Evolutionary conservation across 2,888 invertebrate species (phyloP).

Genomic region (Caenorhabditis japonica): DNA sequence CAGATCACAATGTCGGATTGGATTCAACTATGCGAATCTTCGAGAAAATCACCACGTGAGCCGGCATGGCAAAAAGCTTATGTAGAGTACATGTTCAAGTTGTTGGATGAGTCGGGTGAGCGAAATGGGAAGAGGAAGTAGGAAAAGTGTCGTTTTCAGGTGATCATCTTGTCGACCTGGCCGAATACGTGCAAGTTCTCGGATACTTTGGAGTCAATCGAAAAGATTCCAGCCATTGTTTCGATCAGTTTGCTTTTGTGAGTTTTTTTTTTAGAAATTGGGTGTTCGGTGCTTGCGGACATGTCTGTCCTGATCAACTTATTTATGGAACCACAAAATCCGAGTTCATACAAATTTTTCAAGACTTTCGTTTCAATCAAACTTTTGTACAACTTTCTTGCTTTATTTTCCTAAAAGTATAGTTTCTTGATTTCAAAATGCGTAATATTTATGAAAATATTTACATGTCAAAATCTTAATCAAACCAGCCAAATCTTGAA

Average conservation of each 20-base stretch:
- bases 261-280: slow-evolving; percentile 14
- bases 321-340: no score
- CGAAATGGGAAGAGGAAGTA: not conserved
- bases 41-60: slow-evolving; percentile 33
- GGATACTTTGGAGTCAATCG: slow-evolving; percentile 55
- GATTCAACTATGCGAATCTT: slow-evolving; percentile 51
- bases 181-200: slow-evolving; percentile 62
- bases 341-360: no score
- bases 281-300: no score
- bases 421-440: no score
- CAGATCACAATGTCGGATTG: slow-evolving; percentile 57
- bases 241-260: slow-evolving; percentile 60
- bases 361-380: no score
- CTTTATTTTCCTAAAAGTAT: no score
- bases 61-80: slow-evolving; percentile 60
- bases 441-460: no score
- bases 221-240: slow-evolving; percentile 47
- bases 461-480: no score
- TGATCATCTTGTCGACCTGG: slow-evolving; percentile 59
- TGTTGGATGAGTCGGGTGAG: slow-evolving; percentile 59
- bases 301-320: no score
- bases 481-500: no score
- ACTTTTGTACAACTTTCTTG: no score
- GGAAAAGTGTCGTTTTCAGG: slow-evolving; percentile 46
- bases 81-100: slow-evolving; percentile 61